These are phyloP conservation scores for Eretmochelys imbricata DNA, from an alignment of 2,113 vertebrate genomes.

Conservation along the genomic window DNA sequence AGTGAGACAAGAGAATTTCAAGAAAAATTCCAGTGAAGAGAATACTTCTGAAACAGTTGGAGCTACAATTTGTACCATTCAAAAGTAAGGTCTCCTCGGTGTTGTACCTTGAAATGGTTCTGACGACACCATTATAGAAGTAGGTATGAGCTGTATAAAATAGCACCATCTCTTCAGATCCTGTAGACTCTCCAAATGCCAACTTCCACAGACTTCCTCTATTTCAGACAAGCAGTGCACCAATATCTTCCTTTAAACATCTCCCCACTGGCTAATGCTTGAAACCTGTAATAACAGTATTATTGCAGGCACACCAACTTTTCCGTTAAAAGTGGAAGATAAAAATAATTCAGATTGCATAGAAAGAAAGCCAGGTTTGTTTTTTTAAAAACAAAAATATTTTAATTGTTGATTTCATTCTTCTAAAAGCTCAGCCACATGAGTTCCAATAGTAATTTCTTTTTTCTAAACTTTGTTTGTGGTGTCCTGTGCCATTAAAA, in stretches of 20 bases:
- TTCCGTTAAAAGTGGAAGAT: background rate
- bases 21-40: background rate
- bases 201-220: conserved; percentile 41
- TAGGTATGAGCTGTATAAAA: conserved; percentile 43
- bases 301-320: background rate
- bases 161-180: conserved; percentile 20
- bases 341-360: background rate
- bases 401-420: background rate
- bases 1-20: background rate
- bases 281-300: background rate
- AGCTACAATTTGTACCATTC: conserved; percentile 28
- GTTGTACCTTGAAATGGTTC: conserved; percentile 48
- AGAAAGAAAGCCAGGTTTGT: background rate
- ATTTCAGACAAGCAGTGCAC: background rate
- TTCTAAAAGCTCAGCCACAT: background rate
- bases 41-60: conserved; percentile 36
- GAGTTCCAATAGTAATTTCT: background rate
- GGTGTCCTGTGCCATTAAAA: conserved; percentile 50
- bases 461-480: conserved; percentile 55
- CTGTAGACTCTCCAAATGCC: background rate
- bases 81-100: conserved; percentile 50
- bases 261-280: background rate
- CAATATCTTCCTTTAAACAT: background rate
- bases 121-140: conserved; percentile 57
- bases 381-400: background rate